These are phyloP conservation scores for Carcina quercana DNA, from an alignment of 2,888 invertebrate genomes.

Conservation along the genomic window DNA sequence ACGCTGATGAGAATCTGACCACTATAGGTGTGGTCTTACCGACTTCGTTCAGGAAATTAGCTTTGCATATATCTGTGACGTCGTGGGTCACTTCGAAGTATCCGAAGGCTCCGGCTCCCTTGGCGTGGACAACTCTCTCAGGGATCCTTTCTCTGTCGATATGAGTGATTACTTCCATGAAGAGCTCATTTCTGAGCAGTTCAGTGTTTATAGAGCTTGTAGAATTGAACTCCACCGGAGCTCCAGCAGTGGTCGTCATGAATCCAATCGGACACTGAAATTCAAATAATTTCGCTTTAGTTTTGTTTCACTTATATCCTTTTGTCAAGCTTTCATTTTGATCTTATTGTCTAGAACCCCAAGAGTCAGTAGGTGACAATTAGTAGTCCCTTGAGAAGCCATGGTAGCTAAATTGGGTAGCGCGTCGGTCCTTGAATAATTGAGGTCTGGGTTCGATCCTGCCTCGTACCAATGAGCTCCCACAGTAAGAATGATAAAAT, in stretches of 20 bases:
- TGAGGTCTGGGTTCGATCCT: too few species aligned
- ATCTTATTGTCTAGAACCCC: too few species aligned
- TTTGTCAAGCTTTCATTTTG: too few species aligned
- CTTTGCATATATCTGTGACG: slow-evolving; percentile 38
- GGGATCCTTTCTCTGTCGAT: slow-evolving; percentile 91
- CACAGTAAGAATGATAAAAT: too few species aligned
- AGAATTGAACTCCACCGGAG: slow-evolving; percentile 5
- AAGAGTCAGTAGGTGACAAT: too few species aligned
- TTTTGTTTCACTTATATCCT: too few species aligned
- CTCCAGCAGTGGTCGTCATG: slow-evolving; percentile 49
- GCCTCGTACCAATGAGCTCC: too few species aligned
- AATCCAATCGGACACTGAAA: slow-evolving; percentile 13
- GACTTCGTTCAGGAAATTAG: slow-evolving; percentile 72
- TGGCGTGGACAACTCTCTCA: slow-evolving; percentile 91
- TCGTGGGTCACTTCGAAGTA: slow-evolving; percentile 7
- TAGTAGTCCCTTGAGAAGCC: too few species aligned
- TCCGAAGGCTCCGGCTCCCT: slow-evolving; percentile 82
- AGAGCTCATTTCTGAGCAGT: slow-evolving; percentile 36
- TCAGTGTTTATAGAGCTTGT: slow-evolving; percentile 8
- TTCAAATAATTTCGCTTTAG: too few species aligned
- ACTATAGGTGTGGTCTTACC: slow-evolving; percentile 75
- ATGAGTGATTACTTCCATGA: slow-evolving; percentile 80
- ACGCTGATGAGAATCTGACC: slow-evolving; percentile 73
- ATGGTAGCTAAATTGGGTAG: too few species aligned
- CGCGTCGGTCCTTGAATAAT: too few species aligned